phyloP scores from a whole-genome alignment of 2,113 vertebrate species.

The Perca schrenkii region DNA sequence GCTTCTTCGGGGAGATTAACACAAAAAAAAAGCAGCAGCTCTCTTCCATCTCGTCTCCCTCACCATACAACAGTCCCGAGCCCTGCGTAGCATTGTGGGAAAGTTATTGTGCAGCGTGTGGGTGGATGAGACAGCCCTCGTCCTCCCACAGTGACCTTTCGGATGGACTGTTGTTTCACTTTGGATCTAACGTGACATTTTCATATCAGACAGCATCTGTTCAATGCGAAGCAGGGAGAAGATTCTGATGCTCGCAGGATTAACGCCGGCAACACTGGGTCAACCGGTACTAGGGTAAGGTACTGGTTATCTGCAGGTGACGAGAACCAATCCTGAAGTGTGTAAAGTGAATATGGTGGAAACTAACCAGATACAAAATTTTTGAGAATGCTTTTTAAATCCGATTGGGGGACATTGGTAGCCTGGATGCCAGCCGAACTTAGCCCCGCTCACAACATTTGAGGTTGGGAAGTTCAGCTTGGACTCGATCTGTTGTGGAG shows the following conservation, averaged over 20 bases:
- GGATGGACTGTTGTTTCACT: neutral
- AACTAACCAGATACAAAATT: no score
- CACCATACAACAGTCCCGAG: neutral
- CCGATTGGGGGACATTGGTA: no score
- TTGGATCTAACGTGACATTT: conserved; percentile 29
- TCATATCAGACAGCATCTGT: conserved; percentile 19
- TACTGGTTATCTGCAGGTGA: neutral
- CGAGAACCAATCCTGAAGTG: neutral
- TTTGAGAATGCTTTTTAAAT: no score
- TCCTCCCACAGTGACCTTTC: conserved; percentile 49
- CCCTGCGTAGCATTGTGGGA: conserved; percentile 22
- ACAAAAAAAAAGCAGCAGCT: neutral
- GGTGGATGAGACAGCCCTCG: neutral
- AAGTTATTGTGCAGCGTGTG: neutral
- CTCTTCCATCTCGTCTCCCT: neutral
- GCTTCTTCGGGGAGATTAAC: conserved; percentile 33
- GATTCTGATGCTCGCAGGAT: neutral
- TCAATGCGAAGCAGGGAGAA: neutral
- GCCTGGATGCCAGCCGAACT: no score
- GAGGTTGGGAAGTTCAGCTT: no score
- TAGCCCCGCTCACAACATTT: no score
- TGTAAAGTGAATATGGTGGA: neutral
- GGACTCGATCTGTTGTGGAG: no score
- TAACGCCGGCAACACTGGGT: neutral
- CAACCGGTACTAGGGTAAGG: neutral